Percentiles rank a stretch among this genome's conserved stretches.
Conservation (phyloP, 2,797 vertebrate genomes). For the Hafferia zeledoni region DNA sequence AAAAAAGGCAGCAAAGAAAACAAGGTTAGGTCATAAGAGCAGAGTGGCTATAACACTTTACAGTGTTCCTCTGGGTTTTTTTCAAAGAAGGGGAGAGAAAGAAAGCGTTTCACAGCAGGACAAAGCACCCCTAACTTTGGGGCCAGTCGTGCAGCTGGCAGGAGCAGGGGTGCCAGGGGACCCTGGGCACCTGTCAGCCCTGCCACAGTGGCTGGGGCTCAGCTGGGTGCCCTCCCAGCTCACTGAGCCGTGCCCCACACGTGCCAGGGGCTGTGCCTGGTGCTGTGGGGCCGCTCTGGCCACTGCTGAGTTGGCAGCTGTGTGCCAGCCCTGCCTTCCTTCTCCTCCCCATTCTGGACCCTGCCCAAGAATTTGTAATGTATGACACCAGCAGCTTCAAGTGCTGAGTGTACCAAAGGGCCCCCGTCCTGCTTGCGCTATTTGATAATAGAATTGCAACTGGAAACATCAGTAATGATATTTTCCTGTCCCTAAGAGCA, state of each 20-base stretch:
- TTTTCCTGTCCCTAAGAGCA: background rate
- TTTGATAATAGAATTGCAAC: background rate
- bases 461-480: background rate
- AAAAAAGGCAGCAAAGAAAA: background rate
- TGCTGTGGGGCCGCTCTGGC: background rate
- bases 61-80: background rate
- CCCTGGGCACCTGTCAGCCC: background rate
- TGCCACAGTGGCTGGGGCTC: background rate
- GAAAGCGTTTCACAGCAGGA: background rate
- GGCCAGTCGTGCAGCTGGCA: background rate
- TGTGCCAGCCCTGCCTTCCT: background rate
- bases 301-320: background rate
- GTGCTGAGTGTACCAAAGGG: fast-evolving
- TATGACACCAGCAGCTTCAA: background rate
- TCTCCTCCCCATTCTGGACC: fast-evolving
- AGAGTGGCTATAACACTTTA: background rate
- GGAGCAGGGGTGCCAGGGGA: background rate
- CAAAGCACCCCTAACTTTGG: background rate
- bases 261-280: background rate
- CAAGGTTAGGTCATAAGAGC: background rate
- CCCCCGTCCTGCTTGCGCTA: background rate
- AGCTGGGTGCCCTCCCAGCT: background rate
- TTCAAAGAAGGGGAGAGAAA: background rate
- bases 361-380: fast-evolving
- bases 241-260: background rate